Evolutionary conservation across 1,140 invertebrate species (phyloP).

Genomic region (Drosophila nannoptera): DNA sequence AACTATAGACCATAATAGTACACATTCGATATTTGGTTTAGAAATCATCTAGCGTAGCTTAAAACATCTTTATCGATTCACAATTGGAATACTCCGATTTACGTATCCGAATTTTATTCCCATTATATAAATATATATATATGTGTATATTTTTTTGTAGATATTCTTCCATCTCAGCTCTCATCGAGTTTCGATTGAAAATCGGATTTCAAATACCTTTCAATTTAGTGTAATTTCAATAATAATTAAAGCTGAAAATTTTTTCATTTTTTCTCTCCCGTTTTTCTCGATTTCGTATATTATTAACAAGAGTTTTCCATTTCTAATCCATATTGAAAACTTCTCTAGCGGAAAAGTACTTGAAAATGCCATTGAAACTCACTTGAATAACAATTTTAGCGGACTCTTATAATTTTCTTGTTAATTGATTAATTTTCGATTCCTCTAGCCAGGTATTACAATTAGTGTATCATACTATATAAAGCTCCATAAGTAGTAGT

Average conservation of each 20-base stretch:
- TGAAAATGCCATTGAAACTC: background rate
- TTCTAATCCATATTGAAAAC: conserved; percentile 37
- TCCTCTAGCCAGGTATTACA: conserved; percentile 21
- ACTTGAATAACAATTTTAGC: conserved; percentile 34
- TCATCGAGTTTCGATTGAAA: conserved; percentile 13
- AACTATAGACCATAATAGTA: conserved; percentile 12
- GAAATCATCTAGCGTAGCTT: conserved; percentile 14
- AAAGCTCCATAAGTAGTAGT: conserved; percentile 7
- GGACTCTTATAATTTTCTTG: conserved; percentile 43
- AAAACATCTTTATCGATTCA: conserved; percentile 6
- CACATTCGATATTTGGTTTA: conserved; percentile 12
- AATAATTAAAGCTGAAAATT: conserved; percentile 42
- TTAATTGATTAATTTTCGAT: conserved; percentile 44
- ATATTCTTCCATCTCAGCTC: too few relatives aligned
- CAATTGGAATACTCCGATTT: conserved; percentile 1
- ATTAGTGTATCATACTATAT: conserved; percentile 3
- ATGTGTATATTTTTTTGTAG: conserved; percentile 2
- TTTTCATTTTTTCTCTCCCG: conserved; percentile 31
- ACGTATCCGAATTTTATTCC: background rate
- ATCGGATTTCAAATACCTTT: conserved; percentile 11
- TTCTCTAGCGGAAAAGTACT: conserved; percentile 47
- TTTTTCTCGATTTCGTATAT: conserved; percentile 6
- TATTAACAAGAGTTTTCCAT: conserved; percentile 39
- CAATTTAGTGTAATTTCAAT: conserved; percentile 46
- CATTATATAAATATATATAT: conserved; percentile 1